These are phyloP conservation scores for Neoaliturus tenellus DNA, from an alignment of 2,888 invertebrate genomes.

Conservation along the genomic window DNA sequence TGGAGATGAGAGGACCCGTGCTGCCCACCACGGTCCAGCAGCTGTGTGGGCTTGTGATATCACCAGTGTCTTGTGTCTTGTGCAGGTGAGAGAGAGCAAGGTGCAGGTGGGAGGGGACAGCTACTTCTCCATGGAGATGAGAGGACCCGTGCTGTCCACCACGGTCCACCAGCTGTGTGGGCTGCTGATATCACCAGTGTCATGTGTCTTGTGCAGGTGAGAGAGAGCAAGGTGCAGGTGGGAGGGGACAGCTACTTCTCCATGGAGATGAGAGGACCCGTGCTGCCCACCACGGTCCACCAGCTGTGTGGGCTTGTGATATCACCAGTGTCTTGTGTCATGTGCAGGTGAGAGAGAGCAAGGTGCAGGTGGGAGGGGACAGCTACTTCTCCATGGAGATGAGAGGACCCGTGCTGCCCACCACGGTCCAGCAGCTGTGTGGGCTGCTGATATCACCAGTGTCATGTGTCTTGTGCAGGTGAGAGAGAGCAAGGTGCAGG, in stretches of 20 bases:
- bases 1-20: slow-evolving; percentile 91
- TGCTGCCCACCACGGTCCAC: slow-evolving; percentile 88
- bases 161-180: slow-evolving; percentile 84
- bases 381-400: too few relatives aligned
- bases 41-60: slow-evolving; percentile 82
- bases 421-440: too few relatives aligned
- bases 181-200: slow-evolving; percentile 75
- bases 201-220: slow-evolving; percentile 73
- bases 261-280: slow-evolving; percentile 89
- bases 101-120: slow-evolving; percentile 83
- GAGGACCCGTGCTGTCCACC: slow-evolving; percentile 91
- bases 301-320: slow-evolving; percentile 83
- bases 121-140: slow-evolving; percentile 88
- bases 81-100: slow-evolving; percentile 81
- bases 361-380: too few relatives aligned
- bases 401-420: too few relatives aligned
- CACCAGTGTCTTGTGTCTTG: neutral
- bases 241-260: slow-evolving; percentile 86
- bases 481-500: too few relatives aligned
- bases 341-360: too few relatives aligned
- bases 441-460: too few relatives aligned
- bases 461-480: too few relatives aligned
- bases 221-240: slow-evolving; percentile 83
- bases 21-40: slow-evolving; percentile 88
- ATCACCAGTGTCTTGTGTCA: too few relatives aligned